Conservation (phyloP, 2,113 vertebrate species). For the Semnornis frantzii region DNA sequence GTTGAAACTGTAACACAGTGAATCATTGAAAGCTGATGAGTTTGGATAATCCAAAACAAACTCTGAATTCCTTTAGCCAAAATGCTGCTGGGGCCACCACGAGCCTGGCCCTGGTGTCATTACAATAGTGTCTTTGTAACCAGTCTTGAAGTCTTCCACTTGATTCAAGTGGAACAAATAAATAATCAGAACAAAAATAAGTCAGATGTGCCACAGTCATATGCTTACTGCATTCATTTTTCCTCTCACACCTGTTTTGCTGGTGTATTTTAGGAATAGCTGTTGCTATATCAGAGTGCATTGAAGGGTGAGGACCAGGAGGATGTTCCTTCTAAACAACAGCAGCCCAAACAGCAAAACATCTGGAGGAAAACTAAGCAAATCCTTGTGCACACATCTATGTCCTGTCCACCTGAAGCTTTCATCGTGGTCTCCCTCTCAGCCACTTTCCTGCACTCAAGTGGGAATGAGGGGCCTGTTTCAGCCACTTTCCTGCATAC, state of each 20-base stretch:
- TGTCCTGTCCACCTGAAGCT: neutral
- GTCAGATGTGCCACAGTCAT: neutral
- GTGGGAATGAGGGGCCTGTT: too few relatives aligned
- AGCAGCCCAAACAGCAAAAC: neutral
- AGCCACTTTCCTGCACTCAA: neutral
- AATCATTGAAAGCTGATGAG: neutral
- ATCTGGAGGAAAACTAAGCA: neutral
- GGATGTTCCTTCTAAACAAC: neutral
- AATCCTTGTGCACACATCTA: neutral
- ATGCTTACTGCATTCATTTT: neutral
- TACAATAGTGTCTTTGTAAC: constrained; percentile 4
- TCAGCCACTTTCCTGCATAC: neutral
- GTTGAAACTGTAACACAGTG: neutral
- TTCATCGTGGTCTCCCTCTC: neutral
- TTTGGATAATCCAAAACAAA: constrained; percentile 31
- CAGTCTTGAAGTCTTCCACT: neutral
- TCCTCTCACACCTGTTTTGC: neutral
- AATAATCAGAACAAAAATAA: neutral
- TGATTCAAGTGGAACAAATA: neutral
- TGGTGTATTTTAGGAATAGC: neutral
- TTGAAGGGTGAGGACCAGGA: neutral
- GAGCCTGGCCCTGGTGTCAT: neutral
- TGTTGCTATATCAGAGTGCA: neutral
- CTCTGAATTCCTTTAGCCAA: constrained; percentile 15
- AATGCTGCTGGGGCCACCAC: neutral